Base-by-base conservation (phyloP, 2,797 vertebrate species). In the Staurois parvus region DNA sequence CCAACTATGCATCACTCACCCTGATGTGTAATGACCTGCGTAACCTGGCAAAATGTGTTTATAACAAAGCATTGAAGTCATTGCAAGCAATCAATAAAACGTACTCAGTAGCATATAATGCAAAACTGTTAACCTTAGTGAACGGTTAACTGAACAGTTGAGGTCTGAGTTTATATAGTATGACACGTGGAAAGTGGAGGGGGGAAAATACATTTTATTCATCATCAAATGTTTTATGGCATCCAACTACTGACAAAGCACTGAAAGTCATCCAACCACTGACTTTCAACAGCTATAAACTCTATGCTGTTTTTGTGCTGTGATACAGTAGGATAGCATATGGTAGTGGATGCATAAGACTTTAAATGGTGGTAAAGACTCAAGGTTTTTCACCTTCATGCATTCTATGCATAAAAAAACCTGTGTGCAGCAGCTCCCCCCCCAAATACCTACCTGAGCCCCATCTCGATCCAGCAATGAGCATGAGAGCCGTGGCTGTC, bases 11-110 rank as follows among this genome's bases (percentile, higher is more conserved):
- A 59, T 67, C 40, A 66, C 48, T 83, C 48, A 79, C 62, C 28
- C 70, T 78, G 64, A 83, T 81, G 74, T 59, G 74, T 56, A 77
- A 75, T 87, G 85, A 87, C 85, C 75, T 70, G 69, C 37, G 76
- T 68, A 87, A 83, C 85, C 85, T 69, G 37, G 68, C 21, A 48
- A 79, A 83, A 77, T 73, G 76, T 83, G 76, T 75, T 67, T 79
- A 70, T 48, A 73, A 77, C 81, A 68, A 34, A 74, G 62, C 75
- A 79, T 64, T 59, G 62, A 87, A 87, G 75, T 87, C 81, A 87
- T 87, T 81, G 83, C 64, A 79, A 62, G 73, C 79, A 78, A 87
- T 84, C 85, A 84, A 87, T 87, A 83, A 52, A 72, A 72, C 40
- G 62, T 29, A 59, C 74, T 73, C 80, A 19, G 29, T 52, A 4